Conservation (phyloP, 2,888 invertebrate species). For the Acronicta alni region DNA sequence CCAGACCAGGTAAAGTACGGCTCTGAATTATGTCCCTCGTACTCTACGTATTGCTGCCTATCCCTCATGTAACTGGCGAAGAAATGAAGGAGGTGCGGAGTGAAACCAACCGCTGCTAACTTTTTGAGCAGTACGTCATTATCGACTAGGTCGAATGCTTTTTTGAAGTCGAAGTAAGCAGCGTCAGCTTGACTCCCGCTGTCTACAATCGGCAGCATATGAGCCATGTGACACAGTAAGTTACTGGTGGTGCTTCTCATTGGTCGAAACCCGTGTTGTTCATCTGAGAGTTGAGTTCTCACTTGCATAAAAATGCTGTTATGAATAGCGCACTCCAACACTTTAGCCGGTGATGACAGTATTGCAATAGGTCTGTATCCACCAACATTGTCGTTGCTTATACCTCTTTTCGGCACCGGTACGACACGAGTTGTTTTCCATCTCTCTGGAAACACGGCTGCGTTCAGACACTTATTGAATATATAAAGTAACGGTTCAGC, state of each 20-base stretch:
- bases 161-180: conserved; percentile 7
- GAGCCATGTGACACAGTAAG: conserved; percentile 12
- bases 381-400: background rate
- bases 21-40: background rate
- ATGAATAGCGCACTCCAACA: conserved; percentile 18
- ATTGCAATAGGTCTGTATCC: conserved; percentile 21
- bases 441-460: conserved; percentile 12
- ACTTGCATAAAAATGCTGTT: conserved; percentile 9
- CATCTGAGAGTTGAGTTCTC: conserved; percentile 9
- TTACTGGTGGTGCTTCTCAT: conserved; percentile 19
- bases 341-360: conserved; percentile 17
- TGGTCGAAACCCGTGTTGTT: conserved; percentile 1
- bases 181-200: conserved; percentile 13
- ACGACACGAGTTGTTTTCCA: conserved; percentile 14
- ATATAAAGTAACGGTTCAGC: conserved; percentile 10
- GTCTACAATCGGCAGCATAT: conserved; percentile 11
- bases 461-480: conserved; percentile 8
- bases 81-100: conserved; percentile 8
- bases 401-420: conserved; percentile 10
- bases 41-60: conserved; percentile 12
- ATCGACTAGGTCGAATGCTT: conserved; percentile 1
- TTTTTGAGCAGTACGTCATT: conserved; percentile 19
- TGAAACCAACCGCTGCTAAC: conserved; percentile 21
- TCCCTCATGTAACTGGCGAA: conserved; percentile 15
- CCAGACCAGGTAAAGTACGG: conserved; percentile 8